Conservation (phyloP, 2,888 invertebrate species). For the Parnassius orleans region DNA sequence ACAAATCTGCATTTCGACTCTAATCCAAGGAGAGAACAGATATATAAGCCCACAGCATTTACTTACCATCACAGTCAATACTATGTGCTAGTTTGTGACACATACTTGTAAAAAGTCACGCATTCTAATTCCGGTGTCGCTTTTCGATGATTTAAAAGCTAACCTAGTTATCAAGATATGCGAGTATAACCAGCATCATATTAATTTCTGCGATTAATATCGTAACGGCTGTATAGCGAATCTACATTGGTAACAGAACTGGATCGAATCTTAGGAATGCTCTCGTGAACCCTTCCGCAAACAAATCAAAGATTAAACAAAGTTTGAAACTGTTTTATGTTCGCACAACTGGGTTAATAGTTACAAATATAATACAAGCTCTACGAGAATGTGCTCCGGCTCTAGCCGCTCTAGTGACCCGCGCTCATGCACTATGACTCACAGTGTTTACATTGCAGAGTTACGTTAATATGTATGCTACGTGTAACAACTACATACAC, state of each 20-base stretch:
- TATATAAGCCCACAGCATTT: too few relatives aligned
- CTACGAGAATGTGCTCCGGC: conserved; percentile 41
- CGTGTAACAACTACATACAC: conserved; percentile 7
- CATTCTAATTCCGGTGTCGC: conserved; percentile 9
- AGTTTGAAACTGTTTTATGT: conserved; percentile 48
- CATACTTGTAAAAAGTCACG: background rate
- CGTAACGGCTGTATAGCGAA: conserved; percentile 4
- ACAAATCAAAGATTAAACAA: conserved; percentile 47
- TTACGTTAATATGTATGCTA: conserved; percentile 29
- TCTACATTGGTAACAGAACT: conserved; percentile 21
- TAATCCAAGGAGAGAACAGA: too few relatives aligned
- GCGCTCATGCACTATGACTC: conserved; percentile 49
- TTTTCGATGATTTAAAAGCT: conserved; percentile 17
- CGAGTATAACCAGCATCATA: conserved; percentile 2
- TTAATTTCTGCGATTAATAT: conserved; percentile 8
- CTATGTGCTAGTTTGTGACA: too few relatives aligned
- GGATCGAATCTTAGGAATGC: conserved; percentile 33
- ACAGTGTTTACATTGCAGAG: conserved; percentile 46
- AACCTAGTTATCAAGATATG: conserved; percentile 13
- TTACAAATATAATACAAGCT: conserved; percentile 53
- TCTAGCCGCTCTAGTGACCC: conserved; percentile 57
- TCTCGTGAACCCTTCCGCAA: conserved; percentile 49
- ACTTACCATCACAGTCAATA: too few relatives aligned
- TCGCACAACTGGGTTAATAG: conserved; percentile 65
- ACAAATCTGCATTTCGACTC: too few relatives aligned